Percentiles rank a stretch among this genome's conserved stretches.
phyloP scores from a whole-genome alignment of 2,797 vertebrate genomes.

The Adelosebastes latens region DNA sequence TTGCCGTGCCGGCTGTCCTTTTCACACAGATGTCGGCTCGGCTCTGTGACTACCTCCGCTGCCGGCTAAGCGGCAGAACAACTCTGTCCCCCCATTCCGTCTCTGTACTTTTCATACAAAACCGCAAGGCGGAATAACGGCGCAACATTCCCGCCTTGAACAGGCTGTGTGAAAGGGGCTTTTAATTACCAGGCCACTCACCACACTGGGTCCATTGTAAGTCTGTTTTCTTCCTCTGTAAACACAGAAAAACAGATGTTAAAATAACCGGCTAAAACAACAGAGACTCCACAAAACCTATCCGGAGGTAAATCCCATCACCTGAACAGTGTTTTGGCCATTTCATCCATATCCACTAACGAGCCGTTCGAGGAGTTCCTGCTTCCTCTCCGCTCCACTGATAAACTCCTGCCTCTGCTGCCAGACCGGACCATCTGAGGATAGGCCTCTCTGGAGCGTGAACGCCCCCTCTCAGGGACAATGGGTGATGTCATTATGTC shows the following conservation, averaged over 20 bases:
- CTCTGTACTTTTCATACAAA: too few species aligned
- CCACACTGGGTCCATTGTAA: constrained; percentile 77
- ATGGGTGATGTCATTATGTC: constrained; percentile 79
- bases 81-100: too few species aligned
- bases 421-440: constrained; percentile 64
- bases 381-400: constrained; percentile 87
- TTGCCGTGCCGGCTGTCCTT: too few species aligned
- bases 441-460: constrained; percentile 81
- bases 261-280: background rate
- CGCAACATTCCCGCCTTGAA: too few species aligned
- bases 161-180: too few species aligned
- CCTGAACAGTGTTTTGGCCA: constrained; percentile 73
- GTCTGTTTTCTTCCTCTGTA: constrained; percentile 77
- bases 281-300: background rate
- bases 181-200: constrained; percentile 56
- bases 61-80: too few species aligned
- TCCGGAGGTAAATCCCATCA: background rate
- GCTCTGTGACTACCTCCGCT: too few species aligned
- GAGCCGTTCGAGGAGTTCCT: constrained; percentile 87
- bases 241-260: constrained; percentile 13
- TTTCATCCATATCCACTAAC: constrained; percentile 86
- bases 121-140: too few species aligned
- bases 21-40: too few species aligned
- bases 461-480: constrained; percentile 81
- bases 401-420: constrained; percentile 78